A percentile compares a stretch with the other conserved stretches of the same genome.
These are phyloP conservation scores for Geopemphigus sp. DNA, from an alignment of 1,140 invertebrate genomes.

Conservation along the genomic window DNA sequence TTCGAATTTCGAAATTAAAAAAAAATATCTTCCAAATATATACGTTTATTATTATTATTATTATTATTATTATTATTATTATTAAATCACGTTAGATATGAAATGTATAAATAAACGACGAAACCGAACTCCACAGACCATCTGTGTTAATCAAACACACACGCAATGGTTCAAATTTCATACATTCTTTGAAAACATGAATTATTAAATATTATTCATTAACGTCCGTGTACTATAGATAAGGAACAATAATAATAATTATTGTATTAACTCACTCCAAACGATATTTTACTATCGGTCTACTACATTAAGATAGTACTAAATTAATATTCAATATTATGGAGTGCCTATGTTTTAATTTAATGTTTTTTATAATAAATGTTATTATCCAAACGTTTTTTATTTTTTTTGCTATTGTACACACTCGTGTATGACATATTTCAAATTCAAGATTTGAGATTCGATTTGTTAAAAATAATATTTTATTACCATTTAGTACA, in stretches of 20 bases:
- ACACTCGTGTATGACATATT: too few relatives aligned
- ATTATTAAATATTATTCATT: conserved; percentile 20
- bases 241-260: background rate
- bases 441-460: too few relatives aligned
- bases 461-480: too few relatives aligned
- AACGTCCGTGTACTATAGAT: background rate
- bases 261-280: background rate
- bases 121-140: background rate
- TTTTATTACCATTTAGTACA: too few relatives aligned
- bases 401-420: too few relatives aligned
- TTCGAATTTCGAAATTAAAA: background rate
- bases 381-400: too few relatives aligned
- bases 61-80: background rate
- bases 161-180: conserved; percentile 22
- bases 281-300: too few relatives aligned
- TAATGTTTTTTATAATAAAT: too few relatives aligned
- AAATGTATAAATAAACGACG: background rate
- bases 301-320: too few relatives aligned
- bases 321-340: too few relatives aligned
- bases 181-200: conserved; percentile 14
- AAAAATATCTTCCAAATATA: background rate
- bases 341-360: too few relatives aligned
- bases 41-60: background rate
- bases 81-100: too few relatives aligned
- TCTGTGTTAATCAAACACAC: conserved; percentile 19